phyloP scores from a whole-genome alignment of 1,140 invertebrate genomes.

The Pinna nobilis region DNA sequence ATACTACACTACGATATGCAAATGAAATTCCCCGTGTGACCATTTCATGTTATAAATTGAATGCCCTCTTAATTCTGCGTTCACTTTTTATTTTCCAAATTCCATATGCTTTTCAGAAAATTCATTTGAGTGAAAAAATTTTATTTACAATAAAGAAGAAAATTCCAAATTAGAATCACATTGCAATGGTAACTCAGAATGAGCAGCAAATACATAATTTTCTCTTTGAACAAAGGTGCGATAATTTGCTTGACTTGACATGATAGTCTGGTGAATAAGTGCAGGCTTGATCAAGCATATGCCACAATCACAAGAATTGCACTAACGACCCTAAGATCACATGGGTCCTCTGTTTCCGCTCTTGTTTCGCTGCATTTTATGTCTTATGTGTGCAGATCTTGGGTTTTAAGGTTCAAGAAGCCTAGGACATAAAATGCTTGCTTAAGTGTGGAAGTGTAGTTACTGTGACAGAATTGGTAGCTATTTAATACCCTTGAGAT shows the following conservation, averaged over 20 bases:
- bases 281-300: conserved; percentile 28
- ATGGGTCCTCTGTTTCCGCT: conserved; percentile 26
- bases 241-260: conserved; percentile 43
- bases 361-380: conserved; percentile 47
- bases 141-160: conserved; percentile 29
- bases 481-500: conserved; percentile 9
- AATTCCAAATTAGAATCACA: conserved; percentile 42
- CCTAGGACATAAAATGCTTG: conserved; percentile 5
- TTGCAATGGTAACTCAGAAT: conserved; percentile 29
- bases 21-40: too few relatives aligned
- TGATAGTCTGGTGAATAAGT: conserved; percentile 37
- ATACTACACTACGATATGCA: too few relatives aligned
- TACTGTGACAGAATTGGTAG: background rate
- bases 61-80: too few relatives aligned
- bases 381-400: conserved; percentile 26
- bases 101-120: conserved; percentile 22
- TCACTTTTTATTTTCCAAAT: conserved; percentile 6
- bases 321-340: conserved; percentile 41
- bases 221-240: conserved; percentile 46
- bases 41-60: too few relatives aligned
- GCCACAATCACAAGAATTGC: conserved; percentile 29
- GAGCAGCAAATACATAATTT: conserved; percentile 38
- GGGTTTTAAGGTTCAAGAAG: conserved; percentile 11
- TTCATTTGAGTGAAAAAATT: conserved; percentile 42
- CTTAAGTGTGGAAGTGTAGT: conserved; percentile 22